Evolutionary conservation across 2,888 invertebrate genomes (phyloP).

Genomic region (Epinotia ramella): DNA sequence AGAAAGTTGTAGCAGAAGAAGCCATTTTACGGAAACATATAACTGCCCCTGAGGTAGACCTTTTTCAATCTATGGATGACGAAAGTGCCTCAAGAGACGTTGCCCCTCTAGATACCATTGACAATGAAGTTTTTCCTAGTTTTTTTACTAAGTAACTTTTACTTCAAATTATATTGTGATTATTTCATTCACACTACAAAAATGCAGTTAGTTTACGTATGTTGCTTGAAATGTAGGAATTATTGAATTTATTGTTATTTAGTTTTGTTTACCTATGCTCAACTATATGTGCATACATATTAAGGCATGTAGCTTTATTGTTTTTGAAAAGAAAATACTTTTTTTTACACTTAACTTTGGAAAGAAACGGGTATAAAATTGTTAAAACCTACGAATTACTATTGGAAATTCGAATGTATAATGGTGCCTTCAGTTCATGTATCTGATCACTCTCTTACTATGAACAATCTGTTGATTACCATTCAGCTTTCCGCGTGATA

Average conservation of each 20-base stretch:
- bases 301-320: no score
- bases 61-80: conserved; percentile 54
- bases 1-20: conserved; percentile 4
- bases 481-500: no score
- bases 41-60: conserved; percentile 55
- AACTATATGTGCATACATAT: no score
- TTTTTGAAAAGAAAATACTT: no score
- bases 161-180: neutral
- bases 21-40: conserved; percentile 25
- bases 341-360: no score
- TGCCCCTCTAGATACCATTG: neutral
- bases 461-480: no score
- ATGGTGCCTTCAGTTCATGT: no score
- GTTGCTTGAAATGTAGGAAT: neutral
- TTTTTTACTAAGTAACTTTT: neutral
- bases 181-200: neutral
- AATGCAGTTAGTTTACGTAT: neutral
- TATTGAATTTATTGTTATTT: neutral
- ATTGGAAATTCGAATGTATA: no score
- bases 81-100: conserved; percentile 43
- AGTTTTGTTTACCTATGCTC: no score
- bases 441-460: no score
- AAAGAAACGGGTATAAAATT: no score
- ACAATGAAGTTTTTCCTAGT: conserved; percentile 3
- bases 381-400: no score